phyloP scores from a whole-genome alignment of 2,888 invertebrate genomes.

The Orthosia gracilis region DNA sequence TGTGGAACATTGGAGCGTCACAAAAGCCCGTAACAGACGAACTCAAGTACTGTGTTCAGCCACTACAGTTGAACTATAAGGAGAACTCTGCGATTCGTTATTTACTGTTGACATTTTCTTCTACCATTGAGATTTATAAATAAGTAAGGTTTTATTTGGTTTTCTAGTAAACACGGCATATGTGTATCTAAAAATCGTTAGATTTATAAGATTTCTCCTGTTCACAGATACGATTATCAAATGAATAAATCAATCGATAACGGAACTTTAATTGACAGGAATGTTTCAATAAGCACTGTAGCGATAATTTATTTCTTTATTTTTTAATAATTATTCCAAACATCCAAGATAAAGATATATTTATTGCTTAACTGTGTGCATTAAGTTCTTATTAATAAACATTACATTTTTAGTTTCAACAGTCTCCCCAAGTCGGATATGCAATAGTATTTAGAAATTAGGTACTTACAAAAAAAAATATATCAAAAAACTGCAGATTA shows the following conservation, averaged over 20 bases:
- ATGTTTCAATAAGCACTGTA: neutral
- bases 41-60: slow-evolving; percentile 25
- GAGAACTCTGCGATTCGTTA: slow-evolving; percentile 27
- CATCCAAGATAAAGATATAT: no score
- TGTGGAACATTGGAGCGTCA: slow-evolving; percentile 41
- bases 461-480: no score
- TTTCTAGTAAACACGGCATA: neutral
- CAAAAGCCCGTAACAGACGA: slow-evolving; percentile 34
- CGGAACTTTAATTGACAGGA: neutral
- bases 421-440: no score
- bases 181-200: neutral
- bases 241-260: neutral
- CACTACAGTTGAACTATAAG: slow-evolving; percentile 26
- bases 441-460: no score
- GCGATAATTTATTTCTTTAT: neutral
- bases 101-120: slow-evolving; percentile 11
- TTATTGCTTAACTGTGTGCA: no score
- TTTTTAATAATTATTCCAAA: neutral
- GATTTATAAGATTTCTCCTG: neutral
- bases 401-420: no score
- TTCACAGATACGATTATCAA: neutral
- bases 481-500: no score
- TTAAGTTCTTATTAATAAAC: no score
- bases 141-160: neutral
- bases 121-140: neutral